Evolutionary conservation across 2,797 vertebrate species (phyloP), one percentile per base, ranked within the genome.

Genomic region (Chelmon rostratus): DNA sequence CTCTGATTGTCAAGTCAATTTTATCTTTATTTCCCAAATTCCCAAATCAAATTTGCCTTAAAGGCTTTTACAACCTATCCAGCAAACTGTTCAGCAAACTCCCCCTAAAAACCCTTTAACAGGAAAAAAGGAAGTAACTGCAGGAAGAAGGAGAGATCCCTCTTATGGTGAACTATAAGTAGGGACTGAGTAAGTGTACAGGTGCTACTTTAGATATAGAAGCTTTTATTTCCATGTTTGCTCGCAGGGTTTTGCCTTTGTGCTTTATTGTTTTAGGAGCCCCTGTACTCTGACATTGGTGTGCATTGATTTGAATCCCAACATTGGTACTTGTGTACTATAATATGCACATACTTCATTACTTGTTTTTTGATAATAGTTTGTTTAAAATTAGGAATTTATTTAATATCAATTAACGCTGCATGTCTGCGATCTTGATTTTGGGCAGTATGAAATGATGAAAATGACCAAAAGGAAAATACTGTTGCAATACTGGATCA

Each of bases 381-480:
- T 25, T n/a, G 44, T 53, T 64, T 54, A 15, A 56, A 37, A 19
- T 16, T 10, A 3, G 72, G 6, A 18, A 28, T 63, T 61, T 11
- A 42, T 69, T 46, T 23, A 10, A 52, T 10, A 19, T 57, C 0
- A 31, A 2, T 33, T 2, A 31, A 44, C 44, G 23, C 19, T 16
- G 19, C 11, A 7, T 1, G 3, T 47, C 3, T 35, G 19, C 40
- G 8, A 12, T 70, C 23, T 66, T 62, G 21, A n/a, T 56, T 62
- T 82, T 9, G 67, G 21, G 7, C 53, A 21, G 15, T 10, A 21
- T 53, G 3, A 78, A 70, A 62, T 3, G 47, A 54, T 47, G 5
- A 28, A 73, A 73, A 76, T 58, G 40, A 50, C 28, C 61, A 47
- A 2, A 68, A 68, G 3, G 3, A 46, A 57, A 67, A 38, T 19